A percentile compares a stretch with the other conserved stretches of the same genome.
Conservation (phyloP, 2,113 vertebrate species). For the Phalacrocorax pelagicus region DNA sequence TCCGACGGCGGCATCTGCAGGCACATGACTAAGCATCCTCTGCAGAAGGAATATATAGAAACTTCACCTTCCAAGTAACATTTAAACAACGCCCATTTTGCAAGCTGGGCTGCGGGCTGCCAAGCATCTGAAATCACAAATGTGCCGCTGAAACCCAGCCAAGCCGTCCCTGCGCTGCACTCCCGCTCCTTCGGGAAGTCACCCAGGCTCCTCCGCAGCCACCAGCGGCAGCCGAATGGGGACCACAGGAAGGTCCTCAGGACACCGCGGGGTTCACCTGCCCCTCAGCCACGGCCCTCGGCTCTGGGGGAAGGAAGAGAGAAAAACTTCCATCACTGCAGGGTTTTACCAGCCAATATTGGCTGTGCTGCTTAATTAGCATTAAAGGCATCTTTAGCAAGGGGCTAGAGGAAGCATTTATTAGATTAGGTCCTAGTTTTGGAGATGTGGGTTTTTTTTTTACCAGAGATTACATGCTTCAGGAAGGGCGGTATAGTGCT, state of each 20-base stretch:
- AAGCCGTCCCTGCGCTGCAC: not conserved
- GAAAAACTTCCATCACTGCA: not conserved
- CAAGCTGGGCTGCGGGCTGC: not conserved
- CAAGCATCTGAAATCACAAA: not conserved
- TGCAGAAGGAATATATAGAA: not conserved
- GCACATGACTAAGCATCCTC: not conserved
- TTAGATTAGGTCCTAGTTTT: not conserved
- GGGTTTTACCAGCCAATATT: not conserved
- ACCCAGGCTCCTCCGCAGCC: not conserved
- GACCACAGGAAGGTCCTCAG: rapidly evolving
- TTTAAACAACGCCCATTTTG: not conserved
- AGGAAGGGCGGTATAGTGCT: not conserved
- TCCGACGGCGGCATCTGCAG: rapidly evolving
- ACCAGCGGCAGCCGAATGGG: rapidly evolving
- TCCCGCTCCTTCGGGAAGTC: rapidly evolving
- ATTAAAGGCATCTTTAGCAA: not conserved
- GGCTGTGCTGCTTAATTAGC: not conserved
- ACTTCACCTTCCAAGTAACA: not conserved
- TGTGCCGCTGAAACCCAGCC: rapidly evolving
- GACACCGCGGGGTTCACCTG: rapidly evolving
- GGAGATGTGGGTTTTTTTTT: not conserved
- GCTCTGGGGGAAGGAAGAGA: not conserved
- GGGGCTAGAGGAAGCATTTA: not conserved
- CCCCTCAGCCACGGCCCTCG: rapidly evolving
- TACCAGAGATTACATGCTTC: rapidly evolving